Percentiles rank a stretch among this genome's conserved stretches.
phyloP scores from a whole-genome alignment of 2,797 vertebrate species.

The Muscicapa striata region DNA sequence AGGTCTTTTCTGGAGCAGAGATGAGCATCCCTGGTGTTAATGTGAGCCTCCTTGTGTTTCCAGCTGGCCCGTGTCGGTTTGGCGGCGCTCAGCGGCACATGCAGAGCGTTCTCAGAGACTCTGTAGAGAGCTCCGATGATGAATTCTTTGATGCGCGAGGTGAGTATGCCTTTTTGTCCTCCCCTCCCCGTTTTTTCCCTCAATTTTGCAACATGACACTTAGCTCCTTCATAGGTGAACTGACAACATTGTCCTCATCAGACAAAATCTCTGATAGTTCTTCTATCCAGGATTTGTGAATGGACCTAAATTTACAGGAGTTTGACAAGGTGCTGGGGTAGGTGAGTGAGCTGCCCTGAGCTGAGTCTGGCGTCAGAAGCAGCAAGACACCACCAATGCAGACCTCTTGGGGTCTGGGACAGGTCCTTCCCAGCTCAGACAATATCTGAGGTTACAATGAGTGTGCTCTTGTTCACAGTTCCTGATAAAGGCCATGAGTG shows the following conservation, averaged over 20 bases:
- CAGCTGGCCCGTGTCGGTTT: constrained; percentile 82
- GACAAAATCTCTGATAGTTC: neutral
- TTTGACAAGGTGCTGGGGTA: neutral
- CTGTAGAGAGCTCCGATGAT: constrained; percentile 95
- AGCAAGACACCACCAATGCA: neutral
- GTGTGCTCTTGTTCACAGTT: neutral
- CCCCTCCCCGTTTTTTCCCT: neutral
- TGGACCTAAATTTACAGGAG: neutral
- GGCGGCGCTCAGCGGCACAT: constrained; percentile 86
- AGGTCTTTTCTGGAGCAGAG: neutral
- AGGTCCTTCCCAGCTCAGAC: neutral
- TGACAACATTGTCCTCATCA: neutral
- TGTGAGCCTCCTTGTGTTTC: constrained; percentile 10
- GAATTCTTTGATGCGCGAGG: constrained; percentile 99
- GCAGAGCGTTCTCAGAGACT: constrained; percentile 89
- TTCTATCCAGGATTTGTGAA: neutral
- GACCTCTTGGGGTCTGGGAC: neutral
- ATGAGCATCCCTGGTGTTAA: neutral
- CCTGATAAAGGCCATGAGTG: neutral
- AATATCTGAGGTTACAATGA: neutral
- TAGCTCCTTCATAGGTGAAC: neutral
- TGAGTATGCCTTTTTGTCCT: constrained; percentile 67
- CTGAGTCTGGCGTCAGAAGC: neutral
- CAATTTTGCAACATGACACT: neutral
- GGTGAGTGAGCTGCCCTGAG: fast-evolving